Evolutionary conservation across 30 jellyfish, hydroid and myxozoan genomes (phyloP).

Genomic region (Aurelia sp.): DNA sequence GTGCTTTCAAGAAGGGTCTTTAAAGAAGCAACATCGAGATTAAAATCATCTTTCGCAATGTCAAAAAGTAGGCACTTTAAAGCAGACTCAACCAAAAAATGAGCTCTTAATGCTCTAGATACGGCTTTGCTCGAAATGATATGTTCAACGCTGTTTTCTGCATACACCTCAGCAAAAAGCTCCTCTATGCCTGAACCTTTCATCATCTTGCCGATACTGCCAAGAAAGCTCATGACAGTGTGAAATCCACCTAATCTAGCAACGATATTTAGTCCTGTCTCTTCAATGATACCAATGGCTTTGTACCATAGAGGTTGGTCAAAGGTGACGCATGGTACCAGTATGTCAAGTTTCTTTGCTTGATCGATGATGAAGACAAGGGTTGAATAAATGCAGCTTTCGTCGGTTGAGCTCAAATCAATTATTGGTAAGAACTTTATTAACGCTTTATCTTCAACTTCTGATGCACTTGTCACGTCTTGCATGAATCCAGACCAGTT

Average conservation of each 20-base stretch:
- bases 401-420: constrained; percentile 73
- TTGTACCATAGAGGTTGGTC: constrained; percentile 77
- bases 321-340: constrained; percentile 56
- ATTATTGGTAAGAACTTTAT: constrained; percentile 57
- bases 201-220: constrained; percentile 66
- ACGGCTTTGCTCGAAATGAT: constrained; percentile 73
- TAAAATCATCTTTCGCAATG: constrained; percentile 20
- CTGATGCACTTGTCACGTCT: constrained; percentile 11
- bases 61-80: constrained; percentile 34
- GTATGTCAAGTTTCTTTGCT: constrained; percentile 41
- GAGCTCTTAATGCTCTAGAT: constrained; percentile 73
- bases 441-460: not conserved
- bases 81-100: constrained; percentile 73
- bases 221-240: constrained; percentile 76
- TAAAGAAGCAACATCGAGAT: constrained; percentile 26
- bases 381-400: constrained; percentile 68
- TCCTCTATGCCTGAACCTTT: constrained; percentile 79
- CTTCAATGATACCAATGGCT: constrained; percentile 69
- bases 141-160: constrained; percentile 56
- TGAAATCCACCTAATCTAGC: constrained; percentile 81
- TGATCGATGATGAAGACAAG: constrained; percentile 40
- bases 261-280: constrained; percentile 36
- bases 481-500: constrained; percentile 85
- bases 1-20: too few species aligned
- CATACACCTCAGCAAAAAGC: constrained; percentile 57